Conservation (phyloP, 2,888 invertebrate genomes). For the Palloptera scutellata region DNA sequence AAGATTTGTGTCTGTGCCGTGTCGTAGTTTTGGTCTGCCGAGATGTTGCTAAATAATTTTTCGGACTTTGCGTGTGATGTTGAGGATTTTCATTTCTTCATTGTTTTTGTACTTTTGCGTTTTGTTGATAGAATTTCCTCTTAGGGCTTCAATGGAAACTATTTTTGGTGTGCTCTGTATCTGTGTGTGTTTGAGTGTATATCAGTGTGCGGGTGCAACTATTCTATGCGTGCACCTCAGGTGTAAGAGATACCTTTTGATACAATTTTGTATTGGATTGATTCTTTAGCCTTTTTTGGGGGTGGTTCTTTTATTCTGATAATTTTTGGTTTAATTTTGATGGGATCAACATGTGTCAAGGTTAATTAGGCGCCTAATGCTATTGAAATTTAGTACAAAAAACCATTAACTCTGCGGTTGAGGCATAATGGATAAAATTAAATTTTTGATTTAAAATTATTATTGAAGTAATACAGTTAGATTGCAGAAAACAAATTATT, state of each 20-base stretch:
- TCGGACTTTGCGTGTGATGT: conserved; percentile 17
- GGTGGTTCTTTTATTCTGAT: too few relatives aligned
- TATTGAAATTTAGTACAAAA: not conserved
- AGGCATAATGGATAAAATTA: too few relatives aligned
- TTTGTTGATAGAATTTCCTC: not conserved
- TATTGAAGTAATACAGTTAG: too few relatives aligned
- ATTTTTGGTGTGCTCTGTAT: conserved; percentile 43
- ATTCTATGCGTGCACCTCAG: too few relatives aligned
- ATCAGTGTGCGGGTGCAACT: too few relatives aligned
- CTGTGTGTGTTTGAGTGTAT: too few relatives aligned
- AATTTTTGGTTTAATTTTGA: not conserved
- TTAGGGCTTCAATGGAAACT: conserved; percentile 44
- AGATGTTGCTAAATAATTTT: conserved; percentile 13
- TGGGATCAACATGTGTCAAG: conserved; percentile 22
- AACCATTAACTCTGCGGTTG: too few relatives aligned
- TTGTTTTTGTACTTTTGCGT: conserved; percentile 5
- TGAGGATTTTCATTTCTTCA: conserved; percentile 12
- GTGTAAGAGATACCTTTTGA: not conserved
- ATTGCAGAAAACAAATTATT: too few relatives aligned
- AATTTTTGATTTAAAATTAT: too few relatives aligned
- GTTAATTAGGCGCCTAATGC: conserved; percentile 14
- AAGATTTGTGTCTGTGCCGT: too few relatives aligned
- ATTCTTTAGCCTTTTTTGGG: not conserved
- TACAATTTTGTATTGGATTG: not conserved
- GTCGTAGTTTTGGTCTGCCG: not conserved